Evolutionary conservation across 2,888 invertebrate genomes (phyloP).

Genomic region (Hybos culiciformis): DNA sequence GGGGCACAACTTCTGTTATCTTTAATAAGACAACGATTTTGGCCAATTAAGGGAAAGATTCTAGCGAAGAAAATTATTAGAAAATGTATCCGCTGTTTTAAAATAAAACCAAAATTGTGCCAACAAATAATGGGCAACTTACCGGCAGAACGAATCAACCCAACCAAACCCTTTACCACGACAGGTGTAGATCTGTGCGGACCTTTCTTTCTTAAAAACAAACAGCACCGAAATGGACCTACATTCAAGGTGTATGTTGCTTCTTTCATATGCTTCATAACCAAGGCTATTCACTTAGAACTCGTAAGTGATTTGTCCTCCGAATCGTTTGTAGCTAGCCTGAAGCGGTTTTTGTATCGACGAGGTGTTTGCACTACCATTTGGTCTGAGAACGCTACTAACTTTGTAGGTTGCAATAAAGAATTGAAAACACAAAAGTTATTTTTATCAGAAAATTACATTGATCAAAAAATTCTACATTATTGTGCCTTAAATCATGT

Average conservation of each 20-base stretch:
- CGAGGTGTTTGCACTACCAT: constrained; percentile 5
- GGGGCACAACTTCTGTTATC: constrained; percentile 6
- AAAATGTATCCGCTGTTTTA: constrained; percentile 2
- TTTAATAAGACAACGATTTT: constrained; percentile 7
- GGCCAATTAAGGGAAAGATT: constrained; percentile 4
- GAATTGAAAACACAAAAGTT: constrained; percentile 6
- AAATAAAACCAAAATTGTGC: constrained; percentile 2
- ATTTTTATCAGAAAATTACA: too few relatives aligned
- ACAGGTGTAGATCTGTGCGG: constrained; percentile 14
- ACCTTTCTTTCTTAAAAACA: constrained; percentile 9
- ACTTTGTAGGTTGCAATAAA: too few relatives aligned
- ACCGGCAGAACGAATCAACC: constrained; percentile 2
- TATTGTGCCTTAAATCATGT: not conserved
- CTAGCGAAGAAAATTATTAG: not conserved
- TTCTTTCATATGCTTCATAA: constrained; percentile 5
- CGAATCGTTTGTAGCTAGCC: constrained; percentile 9
- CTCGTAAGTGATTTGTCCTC: too few relatives aligned
- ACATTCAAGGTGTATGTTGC: constrained; percentile 7
- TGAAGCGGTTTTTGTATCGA: constrained; percentile 13
- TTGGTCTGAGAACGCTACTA: too few relatives aligned
- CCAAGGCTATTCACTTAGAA: constrained; percentile 8
- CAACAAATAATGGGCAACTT: constrained; percentile 15
- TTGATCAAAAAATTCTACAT: too few relatives aligned
- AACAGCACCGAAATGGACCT: not conserved
- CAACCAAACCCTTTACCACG: constrained; percentile 8